Evolutionary conservation across 2,113 vertebrate species (phyloP), one percentile per base, ranked within the genome.

Genomic region (Cathartes aura): DNA sequence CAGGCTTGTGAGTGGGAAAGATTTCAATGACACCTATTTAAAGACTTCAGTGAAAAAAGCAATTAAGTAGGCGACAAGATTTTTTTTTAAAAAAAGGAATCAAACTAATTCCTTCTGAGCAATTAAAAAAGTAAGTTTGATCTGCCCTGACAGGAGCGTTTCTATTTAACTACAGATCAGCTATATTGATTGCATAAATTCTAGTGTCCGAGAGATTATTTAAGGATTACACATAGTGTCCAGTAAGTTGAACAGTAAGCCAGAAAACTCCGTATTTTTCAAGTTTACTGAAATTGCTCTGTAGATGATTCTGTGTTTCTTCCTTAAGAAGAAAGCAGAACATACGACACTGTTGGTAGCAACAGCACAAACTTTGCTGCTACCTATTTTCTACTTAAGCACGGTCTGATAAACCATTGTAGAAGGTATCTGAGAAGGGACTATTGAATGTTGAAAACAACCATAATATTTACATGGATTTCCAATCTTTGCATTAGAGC

Each of bases 111-210:
- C 43, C 43, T 94, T 89, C 23, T 95, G 43, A 87, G 60, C 64
- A 94, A 91, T 93, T 94, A 88, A 95, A 93, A 90, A 89, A 63
- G 59, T 81, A 74, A 80, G 59, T 60, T 82, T 89, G 60, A 92
- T 87, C 40, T 64, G 15, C 60, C 20, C 27, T 85, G 76, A 67
- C 36, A 67, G 38, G 17, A 84, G 5, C 0, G 8, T 50, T 93
- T 84, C 38, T 59, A 36, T 75, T 91, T 74, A 87, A 62, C 74
- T 94, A 74, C 71, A 30, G 10, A 91, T 87, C 48, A 79, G 19
- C 11, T 58, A 12, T 55, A 81, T 12, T 40, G n/a, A 63, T 60
- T 78, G 74, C 4, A 63, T 34, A 66, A 74, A 71, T 78, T 72
- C 26, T 48, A 23, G 48, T 43, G 9, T 62, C 21, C 66, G 45